A percentile compares a stretch with the other conserved stretches of the same genome.
Conservation (phyloP, 2,113 vertebrate genomes). For the Lophura nycthemera region DNA sequence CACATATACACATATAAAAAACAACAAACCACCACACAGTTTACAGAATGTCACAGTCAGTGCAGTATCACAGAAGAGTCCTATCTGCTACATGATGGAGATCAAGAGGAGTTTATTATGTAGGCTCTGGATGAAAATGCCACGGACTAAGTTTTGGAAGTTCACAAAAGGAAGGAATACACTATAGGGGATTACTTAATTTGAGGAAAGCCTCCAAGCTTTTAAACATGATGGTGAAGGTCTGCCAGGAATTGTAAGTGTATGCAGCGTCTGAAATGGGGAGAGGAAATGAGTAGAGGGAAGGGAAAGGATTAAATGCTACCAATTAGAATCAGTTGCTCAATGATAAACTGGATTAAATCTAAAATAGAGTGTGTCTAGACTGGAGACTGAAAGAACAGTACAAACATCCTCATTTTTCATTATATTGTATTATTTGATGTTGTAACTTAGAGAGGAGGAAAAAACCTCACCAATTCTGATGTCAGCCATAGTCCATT, state of each 20-base stretch:
- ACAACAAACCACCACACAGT: neutral
- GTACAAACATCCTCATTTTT: neutral
- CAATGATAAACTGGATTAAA: constrained; percentile 48
- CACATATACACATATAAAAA: too few species aligned
- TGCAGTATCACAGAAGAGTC: neutral
- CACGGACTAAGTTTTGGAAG: neutral
- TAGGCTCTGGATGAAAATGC: neutral
- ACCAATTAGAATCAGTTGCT: constrained; percentile 26
- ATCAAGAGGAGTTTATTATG: neutral
- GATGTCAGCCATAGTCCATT: constrained; percentile 28
- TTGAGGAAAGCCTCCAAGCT: constrained; percentile 8
- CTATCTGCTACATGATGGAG: neutral
- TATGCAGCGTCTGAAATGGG: neutral
- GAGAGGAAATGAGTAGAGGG: neutral
- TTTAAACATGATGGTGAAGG: neutral
- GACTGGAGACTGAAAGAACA: constrained; percentile 46
- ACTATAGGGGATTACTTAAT: neutral
- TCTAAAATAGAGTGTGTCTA: constrained; percentile 47
- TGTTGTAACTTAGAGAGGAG: constrained; percentile 12
- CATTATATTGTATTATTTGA: constrained; percentile 31
- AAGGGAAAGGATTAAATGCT: constrained; percentile 9
- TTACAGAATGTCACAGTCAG: constrained; percentile 14
- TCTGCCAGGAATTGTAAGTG: constrained; percentile 22
- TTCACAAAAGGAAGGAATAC: constrained; percentile 1
- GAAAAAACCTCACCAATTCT: neutral